Evolutionary conservation across 2,113 vertebrate species (phyloP).

Genomic region (Nothobranchius kuhntae): DNA sequence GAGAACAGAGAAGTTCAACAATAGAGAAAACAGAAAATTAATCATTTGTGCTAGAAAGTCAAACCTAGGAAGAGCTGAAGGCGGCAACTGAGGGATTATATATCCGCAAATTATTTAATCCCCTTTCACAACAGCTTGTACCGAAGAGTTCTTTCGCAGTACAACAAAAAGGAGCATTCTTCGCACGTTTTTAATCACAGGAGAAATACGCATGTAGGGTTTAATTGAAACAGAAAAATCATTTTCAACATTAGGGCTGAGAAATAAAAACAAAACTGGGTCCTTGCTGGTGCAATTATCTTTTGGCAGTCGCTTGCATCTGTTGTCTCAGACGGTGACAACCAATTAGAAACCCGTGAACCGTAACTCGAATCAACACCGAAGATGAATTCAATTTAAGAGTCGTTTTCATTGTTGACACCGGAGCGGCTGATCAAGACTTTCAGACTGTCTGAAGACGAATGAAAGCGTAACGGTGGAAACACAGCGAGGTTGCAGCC

Average conservation of each 20-base stretch:
- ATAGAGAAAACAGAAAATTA: constrained; percentile 1
- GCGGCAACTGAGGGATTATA: not conserved
- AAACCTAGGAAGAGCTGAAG: not conserved
- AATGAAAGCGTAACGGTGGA: constrained; percentile 16
- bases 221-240: constrained; percentile 21
- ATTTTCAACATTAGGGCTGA: constrained; percentile 17
- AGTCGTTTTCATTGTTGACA: constrained; percentile 42
- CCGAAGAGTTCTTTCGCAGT: constrained; percentile 4
- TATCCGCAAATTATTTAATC: constrained; percentile 24
- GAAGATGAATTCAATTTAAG: constrained; percentile 40
- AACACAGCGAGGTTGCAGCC: not conserved
- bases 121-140: constrained; percentile 22
- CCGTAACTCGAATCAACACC: constrained; percentile 32
- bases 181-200: constrained; percentile 13
- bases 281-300: constrained; percentile 41
- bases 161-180: constrained; percentile 26
- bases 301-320: constrained; percentile 38
- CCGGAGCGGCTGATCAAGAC: constrained; percentile 14
- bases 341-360: constrained; percentile 52
- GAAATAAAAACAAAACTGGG: constrained; percentile 28
- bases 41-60: constrained; percentile 1
- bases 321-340: constrained; percentile 41
- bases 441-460: constrained; percentile 14
- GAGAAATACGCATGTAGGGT: constrained; percentile 15
- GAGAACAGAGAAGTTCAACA: constrained; percentile 1